Evolutionary conservation across 2,113 vertebrate species (phyloP), one percentile per base, ranked within the genome.

Genomic region (Limanda limanda): DNA sequence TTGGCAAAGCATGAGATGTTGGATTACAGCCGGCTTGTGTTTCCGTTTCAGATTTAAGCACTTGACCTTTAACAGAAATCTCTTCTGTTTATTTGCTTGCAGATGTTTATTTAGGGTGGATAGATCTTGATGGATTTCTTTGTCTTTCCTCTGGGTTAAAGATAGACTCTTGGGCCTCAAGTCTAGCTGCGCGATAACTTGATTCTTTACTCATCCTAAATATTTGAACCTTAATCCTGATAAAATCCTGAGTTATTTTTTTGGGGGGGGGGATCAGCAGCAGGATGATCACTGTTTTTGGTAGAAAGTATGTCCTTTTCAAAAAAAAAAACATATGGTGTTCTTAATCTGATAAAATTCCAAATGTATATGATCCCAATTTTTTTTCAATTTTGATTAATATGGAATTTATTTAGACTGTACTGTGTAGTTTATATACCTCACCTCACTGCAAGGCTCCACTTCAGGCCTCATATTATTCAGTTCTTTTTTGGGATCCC

Each of bases 61-160:
- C 57, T 80, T 89, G 88, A 90, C 88, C 89, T 91, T 91, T 88
- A 72, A 71, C 60, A 52, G 58, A 60, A 86, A 71, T 78, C 47
- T 31, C 67, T 24, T 75, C 45, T 81, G 72, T 87, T 83, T 80
- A 76, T 90, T 82, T 84, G 66, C 68, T 78, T 25, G 1, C 77
- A 83, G 83, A 81, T 90, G 76, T 91, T 89, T 86, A 80, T 86
- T 90, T 82, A 76, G 54, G 64, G 81, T 65, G 47, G 62, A 56
- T 42, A 51, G 37, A 69, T 80, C 74, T 71, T 23, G 15, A 67
- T 68, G 57, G 60, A 27, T 18, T 14, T 37, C 69, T 84, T 59
- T 79, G 27, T 85, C 83, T 75, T 79, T 59, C 62, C 68, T 55
- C 25, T 1, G 68, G 75, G 59, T 79, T 54, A 58, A 7, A 79